Base-by-base conservation (phyloP, 2,113 vertebrate species). In the Epinephelus fuscoguttatus region DNA sequence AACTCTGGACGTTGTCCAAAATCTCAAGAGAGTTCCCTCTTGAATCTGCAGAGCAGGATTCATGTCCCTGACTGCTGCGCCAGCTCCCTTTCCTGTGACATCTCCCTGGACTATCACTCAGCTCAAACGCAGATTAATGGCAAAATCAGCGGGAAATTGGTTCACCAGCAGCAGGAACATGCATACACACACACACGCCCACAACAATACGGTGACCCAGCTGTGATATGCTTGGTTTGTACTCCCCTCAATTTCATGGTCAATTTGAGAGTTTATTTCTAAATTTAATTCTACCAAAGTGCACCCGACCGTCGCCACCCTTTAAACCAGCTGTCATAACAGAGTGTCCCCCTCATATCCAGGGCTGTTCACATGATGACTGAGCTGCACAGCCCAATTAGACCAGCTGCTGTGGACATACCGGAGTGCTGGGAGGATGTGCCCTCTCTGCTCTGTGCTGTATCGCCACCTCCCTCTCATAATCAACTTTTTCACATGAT, bases 261-360 rank as follows among this genome's bases (percentile, higher is more conserved):
- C 90, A 90, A 90, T 93, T 92, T 80, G 70, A 70, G 70, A 88
- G 76, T 91, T 93, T 91, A 84, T 93, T 92, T 92, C 87, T 85
- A 84, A 91, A 92, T 92, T 84, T 83, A 92, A 93, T 88, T 91
- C 68, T 19, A 85, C 47, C 60, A 86, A 90, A 84, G 88, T 85
- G 85, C 82, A 67, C 5, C 79, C 70, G 57, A 74, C 73, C 68
- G 63, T 62, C 72, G 21, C 66, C 85, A 47, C 61, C 85, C 85
- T 77, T 69, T 49, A 66, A 56, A 73, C 33, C 90, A 94, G 92
- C 91, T 94, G 93, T 92, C 89, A 93, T 80, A 93, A 92, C 92
- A 88, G 82, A 79, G 77, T 66, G 83, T 74, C 88, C 42, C 84
- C 75, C 78, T 69, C 80, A 64, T 84, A 71, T 70, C 45, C 78